A percentile compares a stretch with the other conserved stretches of the same genome.
Evolutionary conservation across 2,113 vertebrate genomes (phyloP).

Genomic region (Siniperca knerii): DNA sequence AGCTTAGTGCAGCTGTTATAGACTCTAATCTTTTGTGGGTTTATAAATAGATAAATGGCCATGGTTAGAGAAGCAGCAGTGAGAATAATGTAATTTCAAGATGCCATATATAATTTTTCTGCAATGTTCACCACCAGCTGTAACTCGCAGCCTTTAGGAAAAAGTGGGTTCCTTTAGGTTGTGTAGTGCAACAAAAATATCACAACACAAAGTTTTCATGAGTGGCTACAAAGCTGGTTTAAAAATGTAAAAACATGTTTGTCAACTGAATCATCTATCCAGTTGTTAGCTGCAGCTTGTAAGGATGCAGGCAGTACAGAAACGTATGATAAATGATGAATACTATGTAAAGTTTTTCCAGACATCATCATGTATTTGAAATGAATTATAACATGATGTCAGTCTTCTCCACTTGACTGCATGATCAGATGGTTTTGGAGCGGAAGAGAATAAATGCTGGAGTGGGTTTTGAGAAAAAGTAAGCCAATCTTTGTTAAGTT

Average conservation of each 20-base stretch:
- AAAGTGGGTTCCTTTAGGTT: constrained; percentile 33
- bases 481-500: constrained; percentile 48
- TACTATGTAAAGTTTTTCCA: constrained; percentile 28
- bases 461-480: constrained; percentile 12
- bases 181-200: constrained; percentile 37
- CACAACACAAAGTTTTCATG: constrained; percentile 5
- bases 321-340: constrained; percentile 10
- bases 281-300: constrained; percentile 19
- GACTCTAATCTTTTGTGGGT: constrained; percentile 69
- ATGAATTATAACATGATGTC: neutral
- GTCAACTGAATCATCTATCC: constrained; percentile 10
- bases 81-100: constrained; percentile 69
- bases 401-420: neutral
- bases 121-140: constrained; percentile 58
- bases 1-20: constrained; percentile 65
- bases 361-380: constrained; percentile 18
- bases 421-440: constrained; percentile 28
- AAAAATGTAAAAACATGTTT: constrained; percentile 31
- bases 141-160: constrained; percentile 46
- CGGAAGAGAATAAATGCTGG: neutral
- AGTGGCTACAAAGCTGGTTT: constrained; percentile 32
- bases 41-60: constrained; percentile 76
- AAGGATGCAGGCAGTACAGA: neutral
- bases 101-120: constrained; percentile 63
- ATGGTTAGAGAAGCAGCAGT: constrained; percentile 61